Evolutionary conservation across 1,140 invertebrate genomes (phyloP), one percentile per base, ranked within the genome.

Genomic region (Euwallacea fornicatus): DNA sequence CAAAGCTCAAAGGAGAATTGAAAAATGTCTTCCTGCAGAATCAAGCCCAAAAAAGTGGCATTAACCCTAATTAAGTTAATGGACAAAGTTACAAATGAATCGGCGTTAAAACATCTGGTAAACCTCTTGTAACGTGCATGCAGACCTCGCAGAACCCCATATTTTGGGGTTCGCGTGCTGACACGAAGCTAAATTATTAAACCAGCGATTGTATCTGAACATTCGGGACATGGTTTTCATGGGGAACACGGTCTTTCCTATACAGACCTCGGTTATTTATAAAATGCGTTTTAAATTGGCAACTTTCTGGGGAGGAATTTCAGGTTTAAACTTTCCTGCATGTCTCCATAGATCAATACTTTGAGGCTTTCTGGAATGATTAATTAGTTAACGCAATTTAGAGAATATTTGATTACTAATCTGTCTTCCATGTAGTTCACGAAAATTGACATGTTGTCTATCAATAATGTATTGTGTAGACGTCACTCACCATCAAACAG

Each of bases 241-340:
- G 55, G 55, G 21, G 55, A 58, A 21, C 21, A 13, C 13, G 55
- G 55, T 33, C 16, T 13, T 58, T 15, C 21, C 13, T 33, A 16
- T 58, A 58, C 55, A 58, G 21, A 16, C 55, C 55, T 3, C 13
- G 21, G 55, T 58, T 58, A 58, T 58, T 58, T 58, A 58, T 58
- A 58, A 58, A 58, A 58, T 58, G 55, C 55, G 55, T 58, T 58
- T 58, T 58, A 58, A 58, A 58, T 58, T 58, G 55, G 55, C 46
- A 50, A 50, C 46, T 50, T 10, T 50, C 9, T 13, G 46, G 9
- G 9, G 46, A 10, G 46, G 46, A 50, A 50, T 50, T 50, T 50
- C 2, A 50, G 9, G 13, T 50, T 50, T 13, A 10, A 50, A 10
- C 46, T 50, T 50, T 13, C 2, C 2, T 50, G 13, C 13, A 50